Percentiles rank a stretch among this genome's conserved stretches.
Conservation (phyloP, 2,797 vertebrate genomes). For the Sebastes flavidus region DNA sequence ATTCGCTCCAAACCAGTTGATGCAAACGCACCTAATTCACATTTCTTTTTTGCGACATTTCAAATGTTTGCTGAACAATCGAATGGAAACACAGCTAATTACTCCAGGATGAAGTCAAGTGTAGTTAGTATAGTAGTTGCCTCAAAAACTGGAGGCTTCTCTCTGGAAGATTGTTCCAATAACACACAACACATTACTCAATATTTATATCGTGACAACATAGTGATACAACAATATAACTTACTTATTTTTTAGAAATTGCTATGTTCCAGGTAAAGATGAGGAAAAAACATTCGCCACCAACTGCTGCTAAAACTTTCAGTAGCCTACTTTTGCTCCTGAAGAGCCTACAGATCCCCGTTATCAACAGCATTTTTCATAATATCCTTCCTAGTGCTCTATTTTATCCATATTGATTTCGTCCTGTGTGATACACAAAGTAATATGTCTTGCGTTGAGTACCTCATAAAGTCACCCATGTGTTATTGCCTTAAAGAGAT, state of each 20-base stretch:
- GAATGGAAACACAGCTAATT: too few relatives aligned
- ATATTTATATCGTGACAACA: too few relatives aligned
- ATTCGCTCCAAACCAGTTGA: too few relatives aligned
- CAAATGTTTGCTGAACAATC: too few relatives aligned
- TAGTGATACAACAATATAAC: neutral
- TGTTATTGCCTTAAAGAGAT: constrained; percentile 41
- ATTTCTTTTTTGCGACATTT: too few relatives aligned
- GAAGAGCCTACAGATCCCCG: neutral
- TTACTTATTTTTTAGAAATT: neutral
- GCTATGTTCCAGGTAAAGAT: neutral
- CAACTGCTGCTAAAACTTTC: neutral
- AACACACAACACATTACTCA: neutral
- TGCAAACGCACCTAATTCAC: too few relatives aligned
- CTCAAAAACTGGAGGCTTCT: neutral
- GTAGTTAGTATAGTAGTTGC: neutral
- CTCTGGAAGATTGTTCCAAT: neutral
- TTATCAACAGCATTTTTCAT: constrained; percentile 25
- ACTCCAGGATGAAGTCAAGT: neutral
- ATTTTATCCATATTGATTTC: constrained; percentile 55
- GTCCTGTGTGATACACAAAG: constrained; percentile 37
- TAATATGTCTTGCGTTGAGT: constrained; percentile 40
- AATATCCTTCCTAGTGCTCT: constrained; percentile 22
- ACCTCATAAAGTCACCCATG: constrained; percentile 30
- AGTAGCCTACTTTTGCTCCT: neutral
- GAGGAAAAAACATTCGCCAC: neutral